These are phyloP conservation scores for Agelaius phoeniceus DNA, from an alignment of 2,113 vertebrate species.

Conservation along the genomic window DNA sequence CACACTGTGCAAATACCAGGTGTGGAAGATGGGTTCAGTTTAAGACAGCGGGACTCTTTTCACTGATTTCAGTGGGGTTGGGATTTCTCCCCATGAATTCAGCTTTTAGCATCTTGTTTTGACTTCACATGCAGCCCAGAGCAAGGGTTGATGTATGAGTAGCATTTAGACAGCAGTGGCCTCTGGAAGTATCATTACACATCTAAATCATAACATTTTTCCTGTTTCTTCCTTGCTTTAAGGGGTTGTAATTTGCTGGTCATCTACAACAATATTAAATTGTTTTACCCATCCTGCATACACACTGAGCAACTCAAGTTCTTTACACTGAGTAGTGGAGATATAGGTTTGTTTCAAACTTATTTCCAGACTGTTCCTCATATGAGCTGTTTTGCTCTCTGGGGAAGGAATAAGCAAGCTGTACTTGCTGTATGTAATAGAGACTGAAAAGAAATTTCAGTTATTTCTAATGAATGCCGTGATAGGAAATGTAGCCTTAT, in stretches of 20 bases:
- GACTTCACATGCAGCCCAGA: neutral
- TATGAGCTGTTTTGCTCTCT: accelerated
- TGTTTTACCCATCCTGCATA: neutral
- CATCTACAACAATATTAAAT: neutral
- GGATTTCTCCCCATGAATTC: neutral
- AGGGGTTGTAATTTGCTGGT: neutral
- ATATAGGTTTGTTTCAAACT: neutral
- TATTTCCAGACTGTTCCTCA: neutral
- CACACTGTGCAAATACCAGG: neutral
- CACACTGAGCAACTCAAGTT: neutral
- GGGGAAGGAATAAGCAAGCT: neutral
- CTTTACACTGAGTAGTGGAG: neutral
- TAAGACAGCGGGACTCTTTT: neutral
- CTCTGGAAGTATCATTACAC: neutral
- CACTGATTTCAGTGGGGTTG: neutral
- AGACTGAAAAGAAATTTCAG: neutral
- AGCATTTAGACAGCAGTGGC: neutral
- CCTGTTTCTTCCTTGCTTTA: neutral
- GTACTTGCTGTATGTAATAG: neutral
- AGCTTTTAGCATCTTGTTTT: neutral
- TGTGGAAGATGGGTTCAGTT: neutral
- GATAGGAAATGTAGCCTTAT: no score
- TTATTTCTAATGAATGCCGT: neutral
- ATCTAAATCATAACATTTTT: neutral
- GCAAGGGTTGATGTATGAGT: neutral